Evolutionary conservation across 1,140 invertebrate species (phyloP).

Genomic region (Aphis gossypii): DNA sequence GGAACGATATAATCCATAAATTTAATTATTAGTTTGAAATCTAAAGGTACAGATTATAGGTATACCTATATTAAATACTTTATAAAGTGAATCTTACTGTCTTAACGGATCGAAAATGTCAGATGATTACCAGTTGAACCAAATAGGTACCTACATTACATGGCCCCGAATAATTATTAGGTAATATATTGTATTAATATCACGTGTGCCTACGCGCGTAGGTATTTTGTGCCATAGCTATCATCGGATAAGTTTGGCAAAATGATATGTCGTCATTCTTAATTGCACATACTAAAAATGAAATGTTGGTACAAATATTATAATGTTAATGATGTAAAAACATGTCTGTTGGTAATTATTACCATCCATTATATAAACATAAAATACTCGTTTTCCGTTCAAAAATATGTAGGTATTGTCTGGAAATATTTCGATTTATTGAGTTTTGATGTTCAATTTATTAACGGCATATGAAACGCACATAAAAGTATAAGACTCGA

Average conservation of each 20-base stretch:
- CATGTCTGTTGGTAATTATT: neutral
- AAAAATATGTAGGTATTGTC: neutral
- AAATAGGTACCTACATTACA: neutral
- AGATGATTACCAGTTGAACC: too few species aligned
- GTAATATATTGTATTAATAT: neutral
- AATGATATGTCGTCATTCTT: neutral
- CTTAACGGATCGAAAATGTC: too few species aligned
- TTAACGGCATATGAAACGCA: neutral
- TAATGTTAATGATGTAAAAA: neutral
- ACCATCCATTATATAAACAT: neutral
- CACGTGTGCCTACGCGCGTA: too few species aligned
- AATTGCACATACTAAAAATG: neutral
- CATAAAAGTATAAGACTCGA: neutral
- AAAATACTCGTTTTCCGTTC: conserved; percentile 1
- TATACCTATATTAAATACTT: neutral
- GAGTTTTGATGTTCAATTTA: neutral
- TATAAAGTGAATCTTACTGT: too few species aligned
- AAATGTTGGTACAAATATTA: conserved; percentile 5
- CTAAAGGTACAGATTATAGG: neutral
- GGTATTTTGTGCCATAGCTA: neutral
- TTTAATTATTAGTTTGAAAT: neutral
- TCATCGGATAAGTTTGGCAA: neutral
- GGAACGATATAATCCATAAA: neutral
- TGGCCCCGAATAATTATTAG: neutral
- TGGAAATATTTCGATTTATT: neutral